Evolutionary conservation across 35 echinoderm and acorn worm species (phyloP).

Genomic region (Strongylocentrotus purpuratus): DNA sequence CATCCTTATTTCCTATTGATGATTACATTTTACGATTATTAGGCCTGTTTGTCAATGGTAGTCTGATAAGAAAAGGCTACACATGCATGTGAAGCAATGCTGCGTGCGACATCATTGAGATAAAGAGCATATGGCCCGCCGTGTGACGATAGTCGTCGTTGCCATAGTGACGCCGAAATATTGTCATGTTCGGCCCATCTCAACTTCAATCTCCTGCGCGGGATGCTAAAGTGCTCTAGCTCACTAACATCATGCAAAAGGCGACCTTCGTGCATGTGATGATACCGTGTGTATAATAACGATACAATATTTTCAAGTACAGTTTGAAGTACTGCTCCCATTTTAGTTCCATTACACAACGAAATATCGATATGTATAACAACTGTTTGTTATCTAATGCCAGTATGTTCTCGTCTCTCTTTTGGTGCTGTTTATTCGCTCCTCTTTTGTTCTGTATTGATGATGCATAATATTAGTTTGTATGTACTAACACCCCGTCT

Average conservation of each 20-base stretch:
- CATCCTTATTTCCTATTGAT: not conserved
- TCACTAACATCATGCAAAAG: not conserved
- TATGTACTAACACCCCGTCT: no score
- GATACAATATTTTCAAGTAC: slow-evolving; percentile 1
- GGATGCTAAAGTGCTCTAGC: slow-evolving; percentile 9
- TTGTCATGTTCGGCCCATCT: slow-evolving; percentile 35
- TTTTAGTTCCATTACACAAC: not conserved
- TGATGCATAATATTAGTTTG: no score
- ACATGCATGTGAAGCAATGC: not conserved
- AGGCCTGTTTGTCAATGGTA: not conserved
- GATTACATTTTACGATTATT: not conserved
- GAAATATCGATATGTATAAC: not conserved
- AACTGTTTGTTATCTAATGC: not conserved
- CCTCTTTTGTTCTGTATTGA: not conserved
- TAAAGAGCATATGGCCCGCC: slow-evolving; percentile 49
- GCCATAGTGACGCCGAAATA: slow-evolving; percentile 47
- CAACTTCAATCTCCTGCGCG: slow-evolving; percentile 16
- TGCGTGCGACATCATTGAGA: slow-evolving; percentile 14
- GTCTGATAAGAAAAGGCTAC: not conserved
- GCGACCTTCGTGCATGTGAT: not conserved
- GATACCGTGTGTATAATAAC: not conserved
- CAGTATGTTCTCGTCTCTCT: not conserved
- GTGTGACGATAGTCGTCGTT: slow-evolving; percentile 50
- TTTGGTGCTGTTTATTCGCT: not conserved
- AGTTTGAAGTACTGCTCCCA: not conserved